Evolutionary conservation across 2,797 vertebrate genomes (phyloP).

Genomic region (Enteromius unitaeniatus): DNA sequence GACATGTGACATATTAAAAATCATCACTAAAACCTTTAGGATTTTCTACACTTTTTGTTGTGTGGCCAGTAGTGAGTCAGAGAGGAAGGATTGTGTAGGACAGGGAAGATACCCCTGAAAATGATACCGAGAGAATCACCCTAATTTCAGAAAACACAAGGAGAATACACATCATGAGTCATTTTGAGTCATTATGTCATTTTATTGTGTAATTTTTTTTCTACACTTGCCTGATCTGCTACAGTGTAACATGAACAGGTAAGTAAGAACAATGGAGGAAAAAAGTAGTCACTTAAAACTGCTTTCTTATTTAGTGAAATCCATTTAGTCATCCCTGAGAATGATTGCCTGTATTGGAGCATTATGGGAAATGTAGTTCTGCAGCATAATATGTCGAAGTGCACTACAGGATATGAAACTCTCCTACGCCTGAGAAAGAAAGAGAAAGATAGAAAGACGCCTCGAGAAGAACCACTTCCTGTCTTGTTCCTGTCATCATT

Average conservation of each 20-base stretch:
- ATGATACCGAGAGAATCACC: constrained; percentile 36
- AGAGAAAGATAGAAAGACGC: constrained; percentile 29
- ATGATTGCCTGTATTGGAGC: not conserved
- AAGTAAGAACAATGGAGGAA: not conserved
- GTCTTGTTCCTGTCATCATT: constrained; percentile 50
- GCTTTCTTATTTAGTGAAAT: constrained; percentile 6
- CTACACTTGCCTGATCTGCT: not conserved
- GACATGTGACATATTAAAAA: no score
- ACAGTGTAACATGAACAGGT: not conserved
- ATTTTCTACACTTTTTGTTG: constrained; percentile 10
- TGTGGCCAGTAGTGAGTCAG: constrained; percentile 5
- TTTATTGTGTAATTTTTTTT: not conserved
- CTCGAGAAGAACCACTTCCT: constrained; percentile 58
- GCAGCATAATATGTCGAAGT: not conserved
- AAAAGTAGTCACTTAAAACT: not conserved
- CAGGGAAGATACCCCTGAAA: constrained; percentile 35
- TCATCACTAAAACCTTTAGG: not conserved
- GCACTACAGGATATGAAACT: constrained; percentile 39
- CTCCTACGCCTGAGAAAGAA: constrained; percentile 21
- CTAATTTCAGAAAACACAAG: constrained; percentile 21
- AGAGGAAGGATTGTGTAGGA: constrained; percentile 30
- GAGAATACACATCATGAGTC: not conserved
- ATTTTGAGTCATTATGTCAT: constrained; percentile 11
- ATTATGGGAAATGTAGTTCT: constrained; percentile 56
- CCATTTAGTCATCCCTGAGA: not conserved